Percentiles rank a stretch among this genome's conserved stretches.
Evolutionary conservation across 2,113 vertebrate genomes (phyloP).

Genomic region (Oxygymnocypris stewartii): DNA sequence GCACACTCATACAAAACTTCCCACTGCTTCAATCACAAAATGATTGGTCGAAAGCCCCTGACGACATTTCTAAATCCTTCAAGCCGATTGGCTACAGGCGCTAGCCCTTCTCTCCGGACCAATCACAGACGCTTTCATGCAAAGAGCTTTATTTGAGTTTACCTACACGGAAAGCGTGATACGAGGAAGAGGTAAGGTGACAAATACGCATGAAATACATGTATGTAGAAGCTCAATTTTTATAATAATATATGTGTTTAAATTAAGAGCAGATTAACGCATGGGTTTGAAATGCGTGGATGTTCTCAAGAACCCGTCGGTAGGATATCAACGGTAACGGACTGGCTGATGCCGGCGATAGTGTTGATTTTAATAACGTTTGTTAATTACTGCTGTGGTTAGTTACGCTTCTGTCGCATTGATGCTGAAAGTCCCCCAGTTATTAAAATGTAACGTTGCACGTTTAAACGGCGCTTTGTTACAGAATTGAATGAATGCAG

Average conservation of each 20-base stretch:
- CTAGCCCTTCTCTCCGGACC: conserved; percentile 42
- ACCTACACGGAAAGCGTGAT: conserved; percentile 24
- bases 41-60: conserved; percentile 62
- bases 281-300: neutral
- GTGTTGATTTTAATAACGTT: neutral
- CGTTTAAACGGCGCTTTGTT: neutral
- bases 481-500: conserved; percentile 1
- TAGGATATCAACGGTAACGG: neutral
- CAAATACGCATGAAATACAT: neutral
- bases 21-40: conserved; percentile 29
- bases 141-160: conserved; percentile 77
- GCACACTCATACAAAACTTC: conserved; percentile 66
- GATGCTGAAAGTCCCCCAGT: neutral
- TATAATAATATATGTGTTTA: neutral
- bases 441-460: neutral
- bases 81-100: conserved; percentile 60
- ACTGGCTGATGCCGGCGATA: neutral
- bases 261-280: neutral
- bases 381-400: neutral
- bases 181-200: neutral
- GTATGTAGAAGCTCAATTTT: neutral
- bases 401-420: neutral
- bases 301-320: neutral
- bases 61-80: neutral
- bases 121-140: conserved; percentile 63